Evolutionary conservation across 2,888 invertebrate genomes (phyloP), one percentile per base, ranked within the genome.

Genomic region (Drosophila atripex): DNA sequence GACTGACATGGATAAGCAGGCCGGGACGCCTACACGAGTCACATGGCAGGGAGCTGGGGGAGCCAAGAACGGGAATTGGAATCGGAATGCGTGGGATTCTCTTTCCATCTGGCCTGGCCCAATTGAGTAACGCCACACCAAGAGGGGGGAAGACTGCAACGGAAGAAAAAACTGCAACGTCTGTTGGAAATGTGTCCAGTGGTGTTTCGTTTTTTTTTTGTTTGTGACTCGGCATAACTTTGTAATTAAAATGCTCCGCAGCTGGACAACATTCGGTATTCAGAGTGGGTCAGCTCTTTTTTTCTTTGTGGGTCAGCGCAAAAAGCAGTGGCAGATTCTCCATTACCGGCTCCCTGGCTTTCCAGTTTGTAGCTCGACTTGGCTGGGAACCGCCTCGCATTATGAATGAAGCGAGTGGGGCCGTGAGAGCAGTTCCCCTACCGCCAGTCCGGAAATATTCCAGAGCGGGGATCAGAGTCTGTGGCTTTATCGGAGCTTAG

Each of bases 211-310:
- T 21, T 16, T 6, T 39, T 23, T 21, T 39, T 54, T 39, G 43
- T 43, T 12, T n/a, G 55, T 23, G 21, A 23, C 64, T 54, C 32
- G 39, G 65, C 66, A 52, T 66, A 70, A 57, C 53, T 71, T 63
- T 64, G 63, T 64, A 71, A 71, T 71, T 71, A 71, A 71, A 71
- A 61, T 60, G 47, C 69, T 47, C 7, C 70, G 18, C 70, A 69
- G 70, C 69, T 70, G 70, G 70, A 47, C 70, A 51, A 14, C 60
- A 55, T 30, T 39, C 41, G 41, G 49, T 41, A 30, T 23, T 25
- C 14, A 35, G 63, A 71, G 39, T 71, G 63, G 63, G 71, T 71
- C 71, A 71, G 63, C 71, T 52, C 18, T 52, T 61, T 61, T 60
- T 61, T 61, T 65, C 7, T 49, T 25, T 32, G 49, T 51, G 14